These are phyloP conservation scores for Leptobrachium leishanense DNA, from an alignment of 2,113 vertebrate species.

Conservation along the genomic window DNA sequence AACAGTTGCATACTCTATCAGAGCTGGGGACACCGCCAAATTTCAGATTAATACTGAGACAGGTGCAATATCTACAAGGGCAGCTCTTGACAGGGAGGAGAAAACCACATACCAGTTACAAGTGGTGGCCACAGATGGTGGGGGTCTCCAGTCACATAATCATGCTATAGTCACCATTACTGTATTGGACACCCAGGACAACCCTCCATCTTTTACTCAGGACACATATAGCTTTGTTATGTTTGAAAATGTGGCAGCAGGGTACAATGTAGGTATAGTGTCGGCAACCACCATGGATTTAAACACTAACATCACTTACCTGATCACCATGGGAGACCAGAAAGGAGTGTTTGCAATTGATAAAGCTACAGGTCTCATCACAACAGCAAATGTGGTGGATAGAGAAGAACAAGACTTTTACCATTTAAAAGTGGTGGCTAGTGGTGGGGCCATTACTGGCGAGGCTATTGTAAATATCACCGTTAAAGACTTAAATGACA, in stretches of 20 bases:
- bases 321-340: conserved; percentile 92
- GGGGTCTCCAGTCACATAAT: conserved; percentile 79
- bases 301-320: conserved; percentile 91
- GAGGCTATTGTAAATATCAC: conserved; percentile 89
- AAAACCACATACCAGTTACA: conserved; percentile 91
- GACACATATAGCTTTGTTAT: conserved; percentile 90
- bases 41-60: conserved; percentile 86
- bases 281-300: conserved; percentile 88
- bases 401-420: conserved; percentile 91
- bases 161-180: conserved; percentile 92
- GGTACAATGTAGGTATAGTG: conserved; percentile 85
- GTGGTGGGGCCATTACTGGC: conserved; percentile 85
- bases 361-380: conserved; percentile 78
- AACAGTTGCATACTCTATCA: conserved; percentile 86
- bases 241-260: conserved; percentile 88
- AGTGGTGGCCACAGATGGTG: conserved; percentile 85
- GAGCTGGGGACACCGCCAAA: conserved; percentile 83
- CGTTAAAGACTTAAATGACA: conserved; percentile 94
- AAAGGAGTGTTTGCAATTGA: conserved; percentile 83
- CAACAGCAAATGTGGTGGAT: conserved; percentile 82
- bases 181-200: conserved; percentile 93
- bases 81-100: conserved; percentile 89
- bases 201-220: conserved; percentile 89
- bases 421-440: conserved; percentile 89
- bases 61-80: conserved; percentile 83